These are phyloP conservation scores for Trogon melanurus DNA, from an alignment of 2,113 vertebrate genomes.

Conservation along the genomic window DNA sequence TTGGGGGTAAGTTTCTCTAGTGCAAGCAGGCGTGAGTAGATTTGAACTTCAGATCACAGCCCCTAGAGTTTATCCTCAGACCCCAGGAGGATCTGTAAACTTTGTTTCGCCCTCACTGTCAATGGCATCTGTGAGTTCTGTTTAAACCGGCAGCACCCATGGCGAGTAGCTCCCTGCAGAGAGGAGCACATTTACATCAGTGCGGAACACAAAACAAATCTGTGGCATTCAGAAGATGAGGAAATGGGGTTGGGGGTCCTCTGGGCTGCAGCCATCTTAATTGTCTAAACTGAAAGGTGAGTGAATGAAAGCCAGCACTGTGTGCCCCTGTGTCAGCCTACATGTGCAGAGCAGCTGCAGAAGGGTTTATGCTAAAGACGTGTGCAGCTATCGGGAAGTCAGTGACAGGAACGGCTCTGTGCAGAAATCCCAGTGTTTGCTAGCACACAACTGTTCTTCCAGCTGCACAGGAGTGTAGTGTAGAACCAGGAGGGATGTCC, in stretches of 20 bases:
- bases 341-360: constrained; percentile 41
- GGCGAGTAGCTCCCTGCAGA: background rate
- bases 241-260: background rate
- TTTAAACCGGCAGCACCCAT: background rate
- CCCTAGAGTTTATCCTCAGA: constrained; percentile 29
- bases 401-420: background rate
- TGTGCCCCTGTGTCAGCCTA: constrained; percentile 19
- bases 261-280: constrained; percentile 46
- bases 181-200: constrained; percentile 44
- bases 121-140: background rate
- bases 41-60: background rate
- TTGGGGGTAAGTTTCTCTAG: constrained; percentile 38
- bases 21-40: constrained; percentile 39
- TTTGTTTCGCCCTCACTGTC: background rate
- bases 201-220: constrained; percentile 28
- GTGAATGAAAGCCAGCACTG: constrained; percentile 43
- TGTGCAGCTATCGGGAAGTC: constrained; percentile 50
- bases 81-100: constrained; percentile 38
- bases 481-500: constrained; percentile 24
- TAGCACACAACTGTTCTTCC: background rate
- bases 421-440: background rate
- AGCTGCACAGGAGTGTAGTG: constrained; percentile 5
- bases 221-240: constrained; percentile 33
- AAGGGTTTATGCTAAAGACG: constrained; percentile 47
- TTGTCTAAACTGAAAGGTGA: constrained; percentile 61